Percentiles rank a stretch among this genome's conserved stretches.
Conservation (phyloP, 2,888 invertebrate genomes). For the Alloplasta piceator region DNA sequence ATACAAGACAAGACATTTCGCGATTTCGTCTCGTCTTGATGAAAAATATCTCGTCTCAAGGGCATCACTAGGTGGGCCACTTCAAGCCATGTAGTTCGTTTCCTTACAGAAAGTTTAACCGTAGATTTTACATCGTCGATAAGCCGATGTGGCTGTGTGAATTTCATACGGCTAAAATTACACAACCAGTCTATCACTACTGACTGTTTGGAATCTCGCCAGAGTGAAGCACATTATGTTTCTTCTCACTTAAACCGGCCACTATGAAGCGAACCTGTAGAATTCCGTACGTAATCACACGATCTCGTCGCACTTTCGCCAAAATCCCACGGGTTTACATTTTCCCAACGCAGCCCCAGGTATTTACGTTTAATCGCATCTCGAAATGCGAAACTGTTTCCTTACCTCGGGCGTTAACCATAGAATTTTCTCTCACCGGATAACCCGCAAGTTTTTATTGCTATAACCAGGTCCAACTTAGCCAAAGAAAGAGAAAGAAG, state of each 20-base stretch:
- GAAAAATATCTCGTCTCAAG: no score
- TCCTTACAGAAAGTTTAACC: slow-evolving; percentile 40
- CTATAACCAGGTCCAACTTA: slow-evolving; percentile 5
- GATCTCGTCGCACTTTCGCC: slow-evolving; percentile 18
- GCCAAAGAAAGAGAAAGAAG: background rate
- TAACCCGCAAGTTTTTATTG: slow-evolving; percentile 42
- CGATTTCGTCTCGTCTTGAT: no score
- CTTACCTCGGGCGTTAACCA: slow-evolving; percentile 10
- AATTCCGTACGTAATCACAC: background rate
- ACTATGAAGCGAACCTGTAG: slow-evolving; percentile 34
- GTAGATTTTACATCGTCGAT: slow-evolving; percentile 67
- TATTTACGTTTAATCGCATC: slow-evolving; percentile 61
- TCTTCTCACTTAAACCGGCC: slow-evolving; percentile 59
- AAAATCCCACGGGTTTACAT: slow-evolving; percentile 14
- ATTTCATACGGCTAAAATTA: slow-evolving; percentile 68
- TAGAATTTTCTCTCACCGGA: slow-evolving; percentile 16
- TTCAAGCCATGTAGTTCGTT: slow-evolving; percentile 11
- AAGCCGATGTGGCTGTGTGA: slow-evolving; percentile 68
- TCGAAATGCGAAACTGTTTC: slow-evolving; percentile 28
- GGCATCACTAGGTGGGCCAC: background rate
- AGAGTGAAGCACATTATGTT: slow-evolving; percentile 69
- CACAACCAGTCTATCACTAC: slow-evolving; percentile 55
- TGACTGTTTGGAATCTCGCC: slow-evolving; percentile 67
- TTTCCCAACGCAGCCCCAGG: slow-evolving; percentile 48
- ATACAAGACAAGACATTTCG: no score